A percentile compares a stretch with the other conserved stretches of the same genome.
These are phyloP conservation scores for Stictonetta naevosa DNA, from an alignment of 2,113 vertebrate genomes.

Conservation along the genomic window DNA sequence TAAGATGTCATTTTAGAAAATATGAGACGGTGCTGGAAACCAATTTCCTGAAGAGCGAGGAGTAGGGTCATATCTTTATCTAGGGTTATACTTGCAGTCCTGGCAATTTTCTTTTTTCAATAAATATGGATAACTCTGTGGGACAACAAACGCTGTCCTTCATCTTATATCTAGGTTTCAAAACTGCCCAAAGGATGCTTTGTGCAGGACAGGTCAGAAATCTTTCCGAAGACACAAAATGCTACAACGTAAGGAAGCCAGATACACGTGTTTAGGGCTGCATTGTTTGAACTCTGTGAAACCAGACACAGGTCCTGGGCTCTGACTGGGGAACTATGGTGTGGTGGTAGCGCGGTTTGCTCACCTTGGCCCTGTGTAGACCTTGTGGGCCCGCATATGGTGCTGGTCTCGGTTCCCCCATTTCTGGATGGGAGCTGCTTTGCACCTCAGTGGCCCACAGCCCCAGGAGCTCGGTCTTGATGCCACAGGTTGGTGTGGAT, in stretches of 20 bases:
- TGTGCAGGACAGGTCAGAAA: neutral
- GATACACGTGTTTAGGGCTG: neutral
- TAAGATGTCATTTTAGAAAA: slow-evolving; percentile 62
- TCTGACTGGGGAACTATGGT: neutral
- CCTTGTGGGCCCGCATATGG: accelerated
- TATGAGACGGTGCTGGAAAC: slow-evolving; percentile 37
- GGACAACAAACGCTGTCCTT: neutral
- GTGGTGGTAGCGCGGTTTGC: accelerated
- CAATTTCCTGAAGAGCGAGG: slow-evolving; percentile 65
- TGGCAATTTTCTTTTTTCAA: slow-evolving; percentile 44
- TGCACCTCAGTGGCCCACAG: neutral
- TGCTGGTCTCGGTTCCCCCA: accelerated
- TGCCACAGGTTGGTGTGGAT: neutral
- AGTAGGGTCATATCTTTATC: slow-evolving; percentile 16
- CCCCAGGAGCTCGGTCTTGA: neutral
- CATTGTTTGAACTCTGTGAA: neutral
- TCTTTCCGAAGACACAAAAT: neutral
- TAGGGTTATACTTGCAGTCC: slow-evolving; percentile 8
- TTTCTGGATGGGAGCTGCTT: neutral
- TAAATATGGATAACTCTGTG: slow-evolving; percentile 23
- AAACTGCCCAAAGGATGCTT: neutral
- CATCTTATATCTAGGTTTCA: neutral
- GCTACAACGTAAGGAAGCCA: neutral
- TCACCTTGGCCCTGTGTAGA: accelerated
- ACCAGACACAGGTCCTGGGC: neutral